Base-by-base conservation (phyloP, 2,797 vertebrate species). In the Rhabdomys pumilio region DNA sequence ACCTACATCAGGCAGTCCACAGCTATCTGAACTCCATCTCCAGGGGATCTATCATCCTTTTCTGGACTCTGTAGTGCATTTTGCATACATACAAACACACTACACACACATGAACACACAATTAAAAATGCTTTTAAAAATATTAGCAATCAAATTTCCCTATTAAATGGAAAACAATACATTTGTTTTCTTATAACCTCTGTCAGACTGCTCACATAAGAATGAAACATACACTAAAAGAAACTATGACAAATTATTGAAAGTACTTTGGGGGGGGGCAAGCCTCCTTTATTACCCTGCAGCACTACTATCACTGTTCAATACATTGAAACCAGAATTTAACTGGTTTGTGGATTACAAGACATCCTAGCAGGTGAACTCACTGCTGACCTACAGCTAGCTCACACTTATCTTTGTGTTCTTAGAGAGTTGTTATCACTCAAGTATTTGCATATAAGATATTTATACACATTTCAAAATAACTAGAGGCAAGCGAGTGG, bases 391-490 rank as follows among this genome's bases (percentile, higher is more conserved):
- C 93, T 63, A 79, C 29, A 57, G 17, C 83, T 84, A 65, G 2
- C 41, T 50, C 44, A 89, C 22, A 10, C 53, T 88, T 90, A 57
- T 63, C 38, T 75, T 53, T 96, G 59, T 80, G 44, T 15, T 34
- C 34, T 38, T 31, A 83, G 89, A 61, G 53, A 84, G 26, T 81
- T 59, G 63, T 26, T 94, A 86, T 83, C 77, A n/a, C 12, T 73
- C 0, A 96, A 90, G 8, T 73, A 87, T 87, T 90, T 92, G 89
- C 11, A 67, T 47, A 75, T 13, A 85, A 69, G 76, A 77, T 67
- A 91, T 81, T 14, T 53, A 10, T 73, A 79, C 81, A 92, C 86
- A 44, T 92, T 81, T 95, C 63, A 85, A 88, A 90, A 94, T 91
- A 91, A 90, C 0, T 59, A 3, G 26, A 63, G 24, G 34, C 12